Percentiles rank a stretch among this genome's conserved stretches.
These are phyloP conservation scores for Scylla paramamosain DNA, from an alignment of 1,140 invertebrate species.

Conservation along the genomic window DNA sequence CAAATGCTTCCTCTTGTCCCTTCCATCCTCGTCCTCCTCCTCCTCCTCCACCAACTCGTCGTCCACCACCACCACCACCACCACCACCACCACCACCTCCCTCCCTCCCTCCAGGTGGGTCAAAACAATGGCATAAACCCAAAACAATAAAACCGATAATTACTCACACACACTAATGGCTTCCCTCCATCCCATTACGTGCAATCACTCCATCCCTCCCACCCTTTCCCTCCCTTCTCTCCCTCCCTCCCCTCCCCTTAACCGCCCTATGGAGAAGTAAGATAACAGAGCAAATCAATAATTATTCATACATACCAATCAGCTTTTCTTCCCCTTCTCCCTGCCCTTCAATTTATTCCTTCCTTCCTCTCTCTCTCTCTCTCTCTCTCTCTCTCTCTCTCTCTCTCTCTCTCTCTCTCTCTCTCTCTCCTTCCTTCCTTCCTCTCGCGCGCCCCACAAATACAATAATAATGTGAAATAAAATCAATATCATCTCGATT, in stretches of 20 bases:
- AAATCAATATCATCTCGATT: too few species aligned
- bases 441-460: neutral
- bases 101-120: neutral
- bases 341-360: neutral
- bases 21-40: neutral
- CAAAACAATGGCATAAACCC: neutral
- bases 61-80: too few species aligned
- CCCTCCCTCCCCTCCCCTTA: neutral
- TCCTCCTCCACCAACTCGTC: neutral
- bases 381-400: neutral
- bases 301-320: neutral
- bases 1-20: neutral
- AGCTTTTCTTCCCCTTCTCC: neutral
- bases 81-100: too few species aligned
- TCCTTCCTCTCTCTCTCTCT: neutral
- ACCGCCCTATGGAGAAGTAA: neutral
- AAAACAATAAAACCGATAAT: slow-evolving; percentile 8
- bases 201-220: neutral
- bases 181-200: neutral
- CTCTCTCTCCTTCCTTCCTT: neutral
- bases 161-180: slow-evolving; percentile 4
- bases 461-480: too few species aligned
- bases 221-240: neutral
- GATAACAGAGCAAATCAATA: neutral
- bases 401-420: neutral